These are phyloP conservation scores for Erethizon dorsatum DNA, from an alignment of 2,797 vertebrate species.

Conservation along the genomic window DNA sequence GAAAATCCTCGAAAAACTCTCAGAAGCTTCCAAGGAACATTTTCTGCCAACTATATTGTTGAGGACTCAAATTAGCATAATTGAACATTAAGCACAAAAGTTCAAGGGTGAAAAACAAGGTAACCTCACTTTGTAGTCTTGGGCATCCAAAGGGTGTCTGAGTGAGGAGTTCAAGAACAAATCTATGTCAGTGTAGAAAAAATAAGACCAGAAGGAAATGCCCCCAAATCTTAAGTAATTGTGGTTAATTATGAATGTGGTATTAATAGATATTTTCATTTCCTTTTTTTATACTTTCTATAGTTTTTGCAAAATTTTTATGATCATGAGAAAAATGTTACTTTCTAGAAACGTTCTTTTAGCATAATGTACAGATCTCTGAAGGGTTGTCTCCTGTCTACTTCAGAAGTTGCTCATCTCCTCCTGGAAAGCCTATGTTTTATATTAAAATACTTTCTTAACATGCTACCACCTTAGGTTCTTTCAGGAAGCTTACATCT, in stretches of 20 bases:
- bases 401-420: neutral
- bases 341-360: neutral
- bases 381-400: neutral
- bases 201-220: neutral
- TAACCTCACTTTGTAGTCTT: neutral
- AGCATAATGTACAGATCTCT: neutral
- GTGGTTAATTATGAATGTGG: neutral
- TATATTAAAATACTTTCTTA: neutral
- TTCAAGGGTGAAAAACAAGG: constrained; percentile 28
- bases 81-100: neutral
- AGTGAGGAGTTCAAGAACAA: constrained; percentile 4
- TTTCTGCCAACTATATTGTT: neutral
- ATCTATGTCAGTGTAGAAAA: neutral
- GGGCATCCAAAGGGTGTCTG: neutral
- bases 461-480: neutral
- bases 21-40: neutral
- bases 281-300: constrained; percentile 30
- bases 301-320: neutral
- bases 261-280: neutral
- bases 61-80: neutral
- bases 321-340: neutral
- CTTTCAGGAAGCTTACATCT: neutral
- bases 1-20: neutral
- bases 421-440: neutral
- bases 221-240: neutral